phyloP scores from a whole-genome alignment of 2,797 vertebrate species.

The Phataginus tetradactyla region DNA sequence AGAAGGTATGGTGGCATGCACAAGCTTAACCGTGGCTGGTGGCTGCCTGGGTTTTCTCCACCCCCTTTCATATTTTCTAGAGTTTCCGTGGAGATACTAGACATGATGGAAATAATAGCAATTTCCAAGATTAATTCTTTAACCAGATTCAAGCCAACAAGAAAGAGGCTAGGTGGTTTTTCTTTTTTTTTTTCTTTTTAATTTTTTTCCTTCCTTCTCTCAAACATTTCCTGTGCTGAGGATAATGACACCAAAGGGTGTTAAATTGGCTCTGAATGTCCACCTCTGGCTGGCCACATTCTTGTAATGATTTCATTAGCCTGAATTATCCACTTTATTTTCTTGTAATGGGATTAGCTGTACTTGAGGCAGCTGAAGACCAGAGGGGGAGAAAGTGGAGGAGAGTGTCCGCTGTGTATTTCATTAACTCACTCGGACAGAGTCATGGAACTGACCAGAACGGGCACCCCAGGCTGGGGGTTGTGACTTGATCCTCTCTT shows the following conservation, averaged over 20 bases:
- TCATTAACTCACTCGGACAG: constrained; percentile 76
- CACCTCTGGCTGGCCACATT: constrained; percentile 87
- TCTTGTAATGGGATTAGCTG: constrained; percentile 88
- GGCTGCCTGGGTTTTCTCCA: background rate
- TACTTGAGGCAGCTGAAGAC: constrained; percentile 84
- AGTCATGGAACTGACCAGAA: constrained; percentile 68
- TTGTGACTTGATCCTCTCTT: constrained; percentile 12
- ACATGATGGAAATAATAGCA: constrained; percentile 62
- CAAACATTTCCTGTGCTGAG: constrained; percentile 78
- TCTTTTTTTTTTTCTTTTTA: background rate
- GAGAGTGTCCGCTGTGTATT: constrained; percentile 49
- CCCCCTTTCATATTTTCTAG: background rate
- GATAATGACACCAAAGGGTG: constrained; percentile 82
- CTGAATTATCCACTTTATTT: constrained; percentile 89
- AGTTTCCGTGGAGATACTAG: constrained; percentile 50
- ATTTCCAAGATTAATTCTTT: constrained; percentile 68
- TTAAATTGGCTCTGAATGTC: constrained; percentile 86
- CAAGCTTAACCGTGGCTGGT: fast-evolving
- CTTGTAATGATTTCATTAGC: constrained; percentile 89
- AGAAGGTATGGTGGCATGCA: fast-evolving
- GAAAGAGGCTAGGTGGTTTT: constrained; percentile 42
- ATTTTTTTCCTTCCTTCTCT: constrained; percentile 72
- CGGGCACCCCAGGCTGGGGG: constrained; percentile 65
- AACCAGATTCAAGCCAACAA: constrained; percentile 74
- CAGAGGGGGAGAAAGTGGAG: constrained; percentile 69